Evolutionary conservation across 2,888 invertebrate species (phyloP).

Genomic region (Andrena flavipes): DNA sequence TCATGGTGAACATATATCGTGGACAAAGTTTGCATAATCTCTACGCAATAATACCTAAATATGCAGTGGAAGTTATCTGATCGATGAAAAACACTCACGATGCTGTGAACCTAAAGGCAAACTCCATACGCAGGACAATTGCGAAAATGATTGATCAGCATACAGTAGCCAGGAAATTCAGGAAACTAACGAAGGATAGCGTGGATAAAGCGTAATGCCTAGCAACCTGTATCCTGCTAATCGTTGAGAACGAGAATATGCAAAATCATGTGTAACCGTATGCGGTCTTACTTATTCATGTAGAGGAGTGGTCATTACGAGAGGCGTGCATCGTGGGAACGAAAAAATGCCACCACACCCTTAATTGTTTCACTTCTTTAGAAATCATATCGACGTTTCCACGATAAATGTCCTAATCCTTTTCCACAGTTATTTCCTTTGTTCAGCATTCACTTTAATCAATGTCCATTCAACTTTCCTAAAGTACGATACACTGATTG

Average conservation of each 20-base stretch:
- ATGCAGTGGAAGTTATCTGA: neutral
- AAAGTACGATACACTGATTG: neutral
- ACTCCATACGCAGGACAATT: slow-evolving; percentile 21
- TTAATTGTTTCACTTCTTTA: slow-evolving; percentile 35
- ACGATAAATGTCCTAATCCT: slow-evolving; percentile 13
- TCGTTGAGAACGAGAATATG: slow-evolving; percentile 54
- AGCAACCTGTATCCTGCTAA: slow-evolving; percentile 27
- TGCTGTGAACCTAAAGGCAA: neutral
- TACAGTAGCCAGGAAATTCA: slow-evolving; percentile 45
- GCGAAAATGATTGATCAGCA: slow-evolving; percentile 25
- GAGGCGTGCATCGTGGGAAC: slow-evolving; percentile 49
- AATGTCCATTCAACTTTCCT: neutral
- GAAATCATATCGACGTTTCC: slow-evolving; percentile 14
- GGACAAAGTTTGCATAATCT: too few species aligned
- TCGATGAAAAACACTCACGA: neutral
- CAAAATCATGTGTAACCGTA: slow-evolving; percentile 50
- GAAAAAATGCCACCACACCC: slow-evolving; percentile 32
- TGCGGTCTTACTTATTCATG: slow-evolving; percentile 39
- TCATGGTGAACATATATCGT: neutral
- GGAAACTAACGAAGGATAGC: slow-evolving; percentile 30
- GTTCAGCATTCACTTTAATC: neutral
- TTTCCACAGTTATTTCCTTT: neutral
- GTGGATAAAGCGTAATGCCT: slow-evolving; percentile 46
- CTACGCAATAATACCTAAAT: neutral
- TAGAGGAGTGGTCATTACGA: slow-evolving; percentile 50